Percentiles rank a stretch among this genome's conserved stretches.
Conservation (phyloP, 2,888 invertebrate genomes). For the Polyommatus icarus region DNA sequence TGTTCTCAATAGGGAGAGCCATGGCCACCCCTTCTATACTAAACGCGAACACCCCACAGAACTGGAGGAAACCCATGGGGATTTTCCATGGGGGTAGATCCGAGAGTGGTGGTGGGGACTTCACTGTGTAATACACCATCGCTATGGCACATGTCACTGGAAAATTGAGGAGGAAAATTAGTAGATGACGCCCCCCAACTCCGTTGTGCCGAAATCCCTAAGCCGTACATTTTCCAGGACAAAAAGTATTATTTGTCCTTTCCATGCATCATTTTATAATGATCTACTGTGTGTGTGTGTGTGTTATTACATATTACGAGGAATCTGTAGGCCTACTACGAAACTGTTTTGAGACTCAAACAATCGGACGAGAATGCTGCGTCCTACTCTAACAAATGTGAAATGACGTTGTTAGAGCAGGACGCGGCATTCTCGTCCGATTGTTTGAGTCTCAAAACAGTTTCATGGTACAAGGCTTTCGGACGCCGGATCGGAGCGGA, state of each 20-base stretch:
- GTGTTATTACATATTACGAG: too few relatives aligned
- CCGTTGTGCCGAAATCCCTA: background rate
- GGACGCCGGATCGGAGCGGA: too few relatives aligned
- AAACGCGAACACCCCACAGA: conserved; percentile 77
- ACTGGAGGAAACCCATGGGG: conserved; percentile 52
- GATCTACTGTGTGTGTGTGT: too few relatives aligned
- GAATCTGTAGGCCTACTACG: too few relatives aligned
- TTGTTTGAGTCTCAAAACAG: too few relatives aligned
- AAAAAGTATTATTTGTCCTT: conserved; percentile 32
- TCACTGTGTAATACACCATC: conserved; percentile 52
- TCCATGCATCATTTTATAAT: too few relatives aligned
- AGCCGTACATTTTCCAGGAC: background rate
- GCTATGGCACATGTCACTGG: conserved; percentile 52
- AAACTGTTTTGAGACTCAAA: too few relatives aligned
- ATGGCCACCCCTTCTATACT: conserved; percentile 65
- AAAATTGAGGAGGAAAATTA: conserved; percentile 36
- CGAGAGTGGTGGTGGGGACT: conserved; percentile 39
- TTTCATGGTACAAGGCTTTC: too few relatives aligned
- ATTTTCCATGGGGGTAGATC: conserved; percentile 54
- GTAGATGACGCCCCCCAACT: background rate
- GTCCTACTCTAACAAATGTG: too few relatives aligned
- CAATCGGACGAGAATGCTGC: too few relatives aligned
- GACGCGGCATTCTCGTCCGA: too few relatives aligned
- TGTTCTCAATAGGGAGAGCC: conserved; percentile 58
- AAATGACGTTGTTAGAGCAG: too few relatives aligned